Percentiles rank a stretch among this genome's conserved stretches.
phyloP scores from a whole-genome alignment of 1,140 invertebrate genomes.

The Diorhabda elongata region DNA sequence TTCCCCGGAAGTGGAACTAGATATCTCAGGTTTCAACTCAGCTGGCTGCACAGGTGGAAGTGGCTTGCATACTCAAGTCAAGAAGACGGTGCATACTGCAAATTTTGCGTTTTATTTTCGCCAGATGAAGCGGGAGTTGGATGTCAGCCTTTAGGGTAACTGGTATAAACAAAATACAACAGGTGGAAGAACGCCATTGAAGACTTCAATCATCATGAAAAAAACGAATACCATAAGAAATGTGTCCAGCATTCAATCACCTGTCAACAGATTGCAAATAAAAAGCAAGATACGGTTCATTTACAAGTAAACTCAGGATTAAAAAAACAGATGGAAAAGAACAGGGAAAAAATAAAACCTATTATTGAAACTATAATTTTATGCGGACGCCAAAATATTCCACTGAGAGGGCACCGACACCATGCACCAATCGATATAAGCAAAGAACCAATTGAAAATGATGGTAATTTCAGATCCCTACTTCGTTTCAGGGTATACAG shows the following conservation, averaged over 20 bases:
- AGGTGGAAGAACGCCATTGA: neutral
- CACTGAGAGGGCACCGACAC: conserved; percentile 10
- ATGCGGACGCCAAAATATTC: conserved; percentile 19
- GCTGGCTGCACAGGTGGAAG: neutral
- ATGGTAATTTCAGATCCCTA: conserved; percentile 17
- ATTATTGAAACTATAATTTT: conserved; percentile 19
- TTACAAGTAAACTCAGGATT: too few relatives aligned
- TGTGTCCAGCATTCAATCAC: too few relatives aligned
- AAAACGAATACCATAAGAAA: neutral
- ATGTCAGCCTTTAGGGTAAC: neutral
- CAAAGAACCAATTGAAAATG: neutral
- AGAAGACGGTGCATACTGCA: neutral
- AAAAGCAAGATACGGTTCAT: too few relatives aligned
- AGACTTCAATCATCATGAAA: neutral
- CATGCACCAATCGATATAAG: neutral
- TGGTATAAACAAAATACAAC: neutral
- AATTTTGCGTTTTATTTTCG: neutral
- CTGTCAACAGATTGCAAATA: too few relatives aligned
- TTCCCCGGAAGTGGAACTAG: too few relatives aligned
- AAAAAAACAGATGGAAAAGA: conserved; percentile 10
- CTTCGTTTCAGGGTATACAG: conserved; percentile 10
- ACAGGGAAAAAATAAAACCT: conserved; percentile 11
- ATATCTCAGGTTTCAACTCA: neutral
- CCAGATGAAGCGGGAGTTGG: neutral
- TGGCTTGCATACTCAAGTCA: neutral